Conservation (phyloP, 2,113 vertebrate species). For the Phyllostomus hastatus region DNA sequence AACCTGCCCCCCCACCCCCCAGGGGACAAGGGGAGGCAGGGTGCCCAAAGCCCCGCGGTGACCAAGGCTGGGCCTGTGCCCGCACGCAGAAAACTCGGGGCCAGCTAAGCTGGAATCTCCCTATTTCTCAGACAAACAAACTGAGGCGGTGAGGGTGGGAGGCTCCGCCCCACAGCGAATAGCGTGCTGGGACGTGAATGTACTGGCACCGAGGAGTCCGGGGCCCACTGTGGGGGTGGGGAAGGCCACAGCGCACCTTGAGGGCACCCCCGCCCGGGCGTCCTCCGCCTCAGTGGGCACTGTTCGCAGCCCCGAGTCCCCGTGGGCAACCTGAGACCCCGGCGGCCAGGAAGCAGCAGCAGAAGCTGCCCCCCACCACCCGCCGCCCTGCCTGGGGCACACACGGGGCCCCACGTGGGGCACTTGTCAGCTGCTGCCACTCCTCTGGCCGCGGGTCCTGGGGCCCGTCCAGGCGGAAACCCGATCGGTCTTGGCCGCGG, state of each 20-base stretch:
- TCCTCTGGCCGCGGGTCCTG: background rate
- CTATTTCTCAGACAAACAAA: conserved; percentile 13
- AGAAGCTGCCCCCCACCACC: rapidly evolving
- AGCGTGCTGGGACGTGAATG: rapidly evolving
- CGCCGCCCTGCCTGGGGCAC: rapidly evolving
- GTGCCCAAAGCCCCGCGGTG: background rate
- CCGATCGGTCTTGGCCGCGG: rapidly evolving
- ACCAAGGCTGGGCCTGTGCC: background rate
- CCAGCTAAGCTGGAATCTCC: background rate
- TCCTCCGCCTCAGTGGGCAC: too few species aligned
- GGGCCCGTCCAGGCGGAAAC: conserved; percentile 28
- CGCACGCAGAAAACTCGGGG: too few species aligned
- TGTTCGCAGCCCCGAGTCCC: background rate
- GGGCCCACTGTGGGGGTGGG: background rate
- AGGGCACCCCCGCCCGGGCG: rapidly evolving
- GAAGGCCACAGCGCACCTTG: rapidly evolving
- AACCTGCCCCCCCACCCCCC: background rate
- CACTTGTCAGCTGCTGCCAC: background rate
- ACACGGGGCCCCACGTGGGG: background rate
- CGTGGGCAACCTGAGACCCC: background rate
- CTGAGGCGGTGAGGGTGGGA: background rate
- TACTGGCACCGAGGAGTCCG: background rate
- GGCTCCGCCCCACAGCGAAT: rapidly evolving
- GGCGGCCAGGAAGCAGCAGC: rapidly evolving
- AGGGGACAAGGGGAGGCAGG: background rate